Evolutionary conservation across 2,797 vertebrate species (phyloP).

Genomic region (Alosa sapidissima): DNA sequence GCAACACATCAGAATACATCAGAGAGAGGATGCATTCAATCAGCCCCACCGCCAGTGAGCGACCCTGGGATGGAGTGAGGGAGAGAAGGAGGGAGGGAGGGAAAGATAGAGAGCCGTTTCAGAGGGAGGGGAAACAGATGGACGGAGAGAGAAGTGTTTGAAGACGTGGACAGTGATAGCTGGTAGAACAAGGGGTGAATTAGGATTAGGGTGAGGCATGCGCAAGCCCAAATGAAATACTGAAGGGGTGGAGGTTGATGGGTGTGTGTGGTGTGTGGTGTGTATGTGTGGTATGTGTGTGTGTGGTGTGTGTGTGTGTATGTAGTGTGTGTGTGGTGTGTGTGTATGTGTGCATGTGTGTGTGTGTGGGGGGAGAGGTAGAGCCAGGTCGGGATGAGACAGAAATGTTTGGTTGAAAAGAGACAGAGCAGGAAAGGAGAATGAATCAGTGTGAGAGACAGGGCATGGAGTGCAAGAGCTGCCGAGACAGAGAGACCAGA

Average conservation of each 20-base stretch:
- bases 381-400: constrained; percentile 17
- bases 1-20: neutral
- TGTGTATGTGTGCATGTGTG: too few species aligned
- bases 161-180: neutral
- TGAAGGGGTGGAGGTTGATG: neutral
- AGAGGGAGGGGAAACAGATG: neutral
- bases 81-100: neutral
- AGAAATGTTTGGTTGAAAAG: neutral
- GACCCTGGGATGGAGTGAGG: constrained; percentile 10
- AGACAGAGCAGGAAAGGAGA: constrained; percentile 35
- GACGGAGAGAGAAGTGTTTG: constrained; percentile 9
- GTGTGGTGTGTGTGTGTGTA: too few species aligned
- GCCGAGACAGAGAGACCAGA: neutral
- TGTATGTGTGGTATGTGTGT: too few species aligned
- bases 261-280: too few species aligned
- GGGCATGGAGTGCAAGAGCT: neutral
- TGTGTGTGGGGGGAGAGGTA: neutral
- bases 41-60: neutral
- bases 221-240: neutral
- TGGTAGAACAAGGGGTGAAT: neutral
- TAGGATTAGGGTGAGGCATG: neutral
- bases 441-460: constrained; percentile 5
- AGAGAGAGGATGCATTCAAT: neutral
- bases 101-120: neutral
- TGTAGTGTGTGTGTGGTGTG: too few species aligned